These are phyloP conservation scores for Rhagonycha lutea DNA, from an alignment of 2,888 invertebrate species.

Conservation along the genomic window DNA sequence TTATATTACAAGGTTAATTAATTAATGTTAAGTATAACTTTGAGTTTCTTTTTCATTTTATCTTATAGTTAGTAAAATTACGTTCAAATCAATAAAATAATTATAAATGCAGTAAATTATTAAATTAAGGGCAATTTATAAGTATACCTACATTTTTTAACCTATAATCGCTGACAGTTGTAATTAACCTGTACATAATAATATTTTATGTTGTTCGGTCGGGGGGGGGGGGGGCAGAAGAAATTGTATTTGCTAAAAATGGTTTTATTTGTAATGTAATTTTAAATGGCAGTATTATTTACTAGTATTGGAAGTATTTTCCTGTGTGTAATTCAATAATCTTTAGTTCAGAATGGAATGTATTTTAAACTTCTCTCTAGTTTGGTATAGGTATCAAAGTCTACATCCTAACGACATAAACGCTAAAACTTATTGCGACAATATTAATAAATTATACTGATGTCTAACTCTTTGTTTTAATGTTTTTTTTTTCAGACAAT, in stretches of 20 bases:
- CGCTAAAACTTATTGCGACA: not conserved
- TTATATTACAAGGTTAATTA: not conserved
- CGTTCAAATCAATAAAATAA: not conserved
- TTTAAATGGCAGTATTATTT: not conserved
- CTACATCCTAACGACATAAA: not conserved
- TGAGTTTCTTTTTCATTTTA: not conserved
- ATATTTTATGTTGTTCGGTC: not conserved
- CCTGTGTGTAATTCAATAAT: too few species aligned
- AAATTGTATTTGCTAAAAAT: not conserved
- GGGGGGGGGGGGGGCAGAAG: not conserved
- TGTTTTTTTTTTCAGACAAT: not conserved
- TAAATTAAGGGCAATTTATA: not conserved
- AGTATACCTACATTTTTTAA: not conserved
- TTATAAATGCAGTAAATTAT: not conserved
- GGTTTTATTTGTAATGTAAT: not conserved
- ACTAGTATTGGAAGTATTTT: too few species aligned
- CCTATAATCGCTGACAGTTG: too few species aligned
- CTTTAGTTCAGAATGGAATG: too few species aligned
- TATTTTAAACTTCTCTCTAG: too few species aligned
- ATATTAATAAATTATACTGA: not conserved
- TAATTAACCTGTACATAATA: not conserved
- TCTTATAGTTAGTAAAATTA: not conserved
- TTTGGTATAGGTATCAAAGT: too few species aligned
- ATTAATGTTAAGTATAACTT: not conserved
- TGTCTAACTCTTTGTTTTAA: not conserved